Evolutionary conservation across 1,140 invertebrate species (phyloP).

Genomic region (Trypoxylus dichotomus): DNA sequence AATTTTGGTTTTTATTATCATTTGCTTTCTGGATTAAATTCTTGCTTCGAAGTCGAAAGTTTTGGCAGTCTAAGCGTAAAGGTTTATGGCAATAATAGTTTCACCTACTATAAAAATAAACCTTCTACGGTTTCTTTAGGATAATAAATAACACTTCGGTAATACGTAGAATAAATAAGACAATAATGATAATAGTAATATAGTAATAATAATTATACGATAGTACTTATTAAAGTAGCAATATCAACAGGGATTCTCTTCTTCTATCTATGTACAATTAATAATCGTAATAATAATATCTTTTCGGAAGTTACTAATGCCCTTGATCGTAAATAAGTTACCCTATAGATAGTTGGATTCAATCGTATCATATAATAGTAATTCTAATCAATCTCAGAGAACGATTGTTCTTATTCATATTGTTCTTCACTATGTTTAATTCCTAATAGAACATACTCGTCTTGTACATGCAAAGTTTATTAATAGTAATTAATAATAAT

Average conservation of each 20-base stretch:
- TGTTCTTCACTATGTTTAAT: background rate
- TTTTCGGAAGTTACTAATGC: background rate
- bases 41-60: background rate
- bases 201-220: background rate
- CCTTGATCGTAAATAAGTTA: background rate
- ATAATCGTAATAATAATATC: background rate
- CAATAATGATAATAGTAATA: background rate
- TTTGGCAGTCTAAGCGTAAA: constrained; percentile 21
- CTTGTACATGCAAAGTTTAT: background rate
- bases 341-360: background rate
- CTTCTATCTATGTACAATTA: background rate
- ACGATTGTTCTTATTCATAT: background rate
- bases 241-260: background rate
- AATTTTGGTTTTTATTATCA: background rate
- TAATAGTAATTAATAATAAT: background rate
- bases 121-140: background rate
- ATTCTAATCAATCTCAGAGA: background rate
- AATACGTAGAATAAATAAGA: background rate
- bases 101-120: background rate
- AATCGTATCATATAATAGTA: too few species aligned
- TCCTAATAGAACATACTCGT: background rate
- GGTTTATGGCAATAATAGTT: background rate
- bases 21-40: background rate
- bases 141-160: background rate
- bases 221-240: background rate